A percentile compares a stretch with the other conserved stretches of the same genome.
Conservation (phyloP, 2,113 vertebrate genomes). For the Agapornis roseicollis region DNA sequence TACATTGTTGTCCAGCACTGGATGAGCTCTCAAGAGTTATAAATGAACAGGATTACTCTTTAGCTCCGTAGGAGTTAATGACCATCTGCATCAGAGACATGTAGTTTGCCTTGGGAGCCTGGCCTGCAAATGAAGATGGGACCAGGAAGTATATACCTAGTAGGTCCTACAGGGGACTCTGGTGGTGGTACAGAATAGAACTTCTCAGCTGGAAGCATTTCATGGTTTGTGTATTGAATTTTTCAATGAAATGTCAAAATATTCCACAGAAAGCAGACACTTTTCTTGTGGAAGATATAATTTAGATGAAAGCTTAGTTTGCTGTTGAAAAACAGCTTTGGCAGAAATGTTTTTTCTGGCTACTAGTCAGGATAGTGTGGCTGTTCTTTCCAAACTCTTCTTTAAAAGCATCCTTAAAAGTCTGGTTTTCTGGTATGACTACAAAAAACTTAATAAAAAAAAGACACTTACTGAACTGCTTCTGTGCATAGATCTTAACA, state of each 20-base stretch:
- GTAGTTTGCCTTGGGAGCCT: background rate
- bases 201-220: background rate
- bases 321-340: background rate
- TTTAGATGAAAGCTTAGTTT: background rate
- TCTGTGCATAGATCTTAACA: background rate
- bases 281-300: background rate
- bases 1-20: background rate
- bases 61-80: background rate
- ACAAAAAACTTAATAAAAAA: background rate
- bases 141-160: background rate
- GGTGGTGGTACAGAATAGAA: background rate
- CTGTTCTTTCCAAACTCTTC: background rate
- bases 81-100: background rate
- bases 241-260: background rate
- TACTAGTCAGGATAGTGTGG: background rate
- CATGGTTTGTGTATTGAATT: background rate
- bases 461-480: background rate
- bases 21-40: background rate
- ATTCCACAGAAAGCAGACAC: background rate
- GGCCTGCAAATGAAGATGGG: background rate
- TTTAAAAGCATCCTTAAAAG: background rate
- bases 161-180: background rate
- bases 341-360: slow-evolving; percentile 1
- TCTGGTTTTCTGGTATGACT: background rate
- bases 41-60: background rate